Conservation (phyloP, 2,797 vertebrate species). For the Delichon dasypus region DNA sequence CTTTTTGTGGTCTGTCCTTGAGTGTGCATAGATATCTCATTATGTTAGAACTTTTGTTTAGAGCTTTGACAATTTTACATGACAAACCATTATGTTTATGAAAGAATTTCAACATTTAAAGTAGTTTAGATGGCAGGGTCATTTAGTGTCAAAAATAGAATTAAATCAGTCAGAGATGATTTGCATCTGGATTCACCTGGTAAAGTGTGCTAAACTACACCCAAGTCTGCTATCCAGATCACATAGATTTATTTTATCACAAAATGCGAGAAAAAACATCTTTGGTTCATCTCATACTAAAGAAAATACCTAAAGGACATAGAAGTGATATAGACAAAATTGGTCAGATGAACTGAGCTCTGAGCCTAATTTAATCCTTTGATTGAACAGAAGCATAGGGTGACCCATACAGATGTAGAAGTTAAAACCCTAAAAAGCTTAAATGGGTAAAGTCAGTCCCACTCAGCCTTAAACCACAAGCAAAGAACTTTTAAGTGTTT, state of each 20-base stretch:
- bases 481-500: not conserved
- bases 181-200: not conserved
- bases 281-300: not conserved
- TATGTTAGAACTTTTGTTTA: not conserved
- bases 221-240: not conserved
- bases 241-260: not conserved
- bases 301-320: not conserved
- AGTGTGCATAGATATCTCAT: not conserved
- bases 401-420: not conserved
- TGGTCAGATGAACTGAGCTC: not conserved
- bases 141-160: not conserved
- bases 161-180: not conserved
- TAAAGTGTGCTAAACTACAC: not conserved
- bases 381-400: not conserved
- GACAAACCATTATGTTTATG: not conserved
- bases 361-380: not conserved
- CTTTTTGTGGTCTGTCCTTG: not conserved
- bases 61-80: not conserved
- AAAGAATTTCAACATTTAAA: not conserved
- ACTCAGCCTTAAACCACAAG: not conserved
- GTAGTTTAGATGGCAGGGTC: not conserved
- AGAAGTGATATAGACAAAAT: not conserved
- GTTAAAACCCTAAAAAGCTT: not conserved
- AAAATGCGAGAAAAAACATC: not conserved
- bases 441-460: not conserved